Evolutionary conservation across 2,888 invertebrate species (phyloP).

Genomic region (Trachelus troglodyta): DNA sequence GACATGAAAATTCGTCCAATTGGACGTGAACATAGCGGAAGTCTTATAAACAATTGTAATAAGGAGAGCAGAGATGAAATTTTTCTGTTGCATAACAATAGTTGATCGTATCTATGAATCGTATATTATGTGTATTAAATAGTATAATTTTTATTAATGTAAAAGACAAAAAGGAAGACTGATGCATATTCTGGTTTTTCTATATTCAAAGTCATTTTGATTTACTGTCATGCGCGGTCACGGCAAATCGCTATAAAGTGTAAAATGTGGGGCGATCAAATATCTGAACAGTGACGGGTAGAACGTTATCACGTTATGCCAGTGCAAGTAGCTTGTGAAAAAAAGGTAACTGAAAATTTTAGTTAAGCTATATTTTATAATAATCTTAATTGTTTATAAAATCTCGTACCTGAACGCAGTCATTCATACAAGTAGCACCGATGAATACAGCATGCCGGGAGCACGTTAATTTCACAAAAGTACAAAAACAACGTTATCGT

Average conservation of each 20-base stretch:
- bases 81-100: background rate
- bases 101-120: background rate
- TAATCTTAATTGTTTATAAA: background rate
- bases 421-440: background rate
- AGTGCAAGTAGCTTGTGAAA: background rate
- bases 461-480: background rate
- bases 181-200: background rate
- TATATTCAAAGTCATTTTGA: background rate
- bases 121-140: background rate
- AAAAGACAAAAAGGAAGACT: background rate
- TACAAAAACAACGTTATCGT: background rate
- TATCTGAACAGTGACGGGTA: conserved; percentile 37
- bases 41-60: background rate
- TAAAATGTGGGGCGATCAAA: conserved; percentile 50
- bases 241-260: conserved; percentile 12
- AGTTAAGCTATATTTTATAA: background rate
- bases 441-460: conserved; percentile 1
- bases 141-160: background rate
- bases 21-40: background rate
- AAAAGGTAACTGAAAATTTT: background rate
- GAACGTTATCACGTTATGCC: conserved; percentile 28
- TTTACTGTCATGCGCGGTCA: background rate
- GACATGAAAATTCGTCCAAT: background rate
- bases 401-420: background rate
- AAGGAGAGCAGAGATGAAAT: background rate